Percentiles rank a stretch among this genome's conserved stretches.
phyloP scores from a whole-genome alignment of 2,113 vertebrate species.

The Melanerpes formicivorus region DNA sequence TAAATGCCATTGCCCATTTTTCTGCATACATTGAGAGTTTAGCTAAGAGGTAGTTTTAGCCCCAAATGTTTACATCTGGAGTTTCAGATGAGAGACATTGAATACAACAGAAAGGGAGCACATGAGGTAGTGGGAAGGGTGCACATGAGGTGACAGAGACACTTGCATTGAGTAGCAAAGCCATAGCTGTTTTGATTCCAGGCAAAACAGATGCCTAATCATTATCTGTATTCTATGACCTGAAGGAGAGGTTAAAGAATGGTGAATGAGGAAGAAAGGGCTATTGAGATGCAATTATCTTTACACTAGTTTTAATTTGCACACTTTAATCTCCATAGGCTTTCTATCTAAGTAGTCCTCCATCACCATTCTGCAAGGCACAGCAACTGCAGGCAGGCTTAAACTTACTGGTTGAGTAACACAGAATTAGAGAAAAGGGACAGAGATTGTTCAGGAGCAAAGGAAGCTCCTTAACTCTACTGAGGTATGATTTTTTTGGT shows the following conservation, averaged over 20 bases:
- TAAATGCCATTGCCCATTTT: not conserved
- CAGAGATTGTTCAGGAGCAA: not conserved
- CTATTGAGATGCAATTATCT: conserved; percentile 1
- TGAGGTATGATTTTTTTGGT: not conserved
- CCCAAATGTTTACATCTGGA: not conserved
- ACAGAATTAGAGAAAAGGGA: not conserved
- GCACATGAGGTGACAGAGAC: not conserved
- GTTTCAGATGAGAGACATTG: not conserved
- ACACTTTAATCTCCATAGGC: not conserved
- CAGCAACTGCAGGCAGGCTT: not conserved
- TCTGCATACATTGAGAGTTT: not conserved
- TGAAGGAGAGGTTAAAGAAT: not conserved
- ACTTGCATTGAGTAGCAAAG: not conserved
- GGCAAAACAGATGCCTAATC: not conserved
- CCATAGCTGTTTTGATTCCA: not conserved
- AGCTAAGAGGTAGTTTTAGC: not conserved
- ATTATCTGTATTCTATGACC: not conserved
- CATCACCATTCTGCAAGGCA: not conserved
- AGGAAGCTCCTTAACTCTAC: not conserved
- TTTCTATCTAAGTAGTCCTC: not conserved
- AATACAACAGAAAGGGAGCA: not conserved
- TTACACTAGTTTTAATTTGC: not conserved
- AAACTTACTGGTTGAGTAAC: not conserved
- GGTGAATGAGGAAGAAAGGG: not conserved
- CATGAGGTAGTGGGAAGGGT: not conserved